Evolutionary conservation across 2,888 invertebrate genomes (phyloP), one percentile per base, ranked within the genome.

Genomic region (Parnassius mnemosyne): DNA sequence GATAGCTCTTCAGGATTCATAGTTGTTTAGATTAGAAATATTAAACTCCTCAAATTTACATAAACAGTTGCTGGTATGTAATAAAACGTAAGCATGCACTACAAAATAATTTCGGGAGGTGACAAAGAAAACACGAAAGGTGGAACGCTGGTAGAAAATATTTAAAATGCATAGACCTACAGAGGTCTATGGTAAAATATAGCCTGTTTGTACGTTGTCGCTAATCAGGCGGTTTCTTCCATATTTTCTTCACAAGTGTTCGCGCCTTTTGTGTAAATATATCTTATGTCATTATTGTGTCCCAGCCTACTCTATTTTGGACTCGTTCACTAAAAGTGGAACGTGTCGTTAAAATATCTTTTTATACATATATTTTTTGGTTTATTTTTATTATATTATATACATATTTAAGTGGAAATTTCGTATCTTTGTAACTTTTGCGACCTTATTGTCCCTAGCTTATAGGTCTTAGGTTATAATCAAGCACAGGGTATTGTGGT

Each of bases 401-500:
- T 50, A 47, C 13, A 53, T 42, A 49, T 57, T 10, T 44, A 63
- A 66, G 60, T 57, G 60, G 63, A 67, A 67, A 67, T 65, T 63
- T 66, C 67, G 66, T 66, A 60, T 56, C 54, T 68, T 81, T 85
- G 87, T 84, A 68, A 84, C 83, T 85, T 89, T 87, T 88, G 89
- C 89, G 83, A 88, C 85, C 80, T 79, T 87, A 83, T 82, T 87
- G 87, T 89, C 89, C 87, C 87, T 90, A 90, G 90, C 83, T 84
- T 80, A 78, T 89, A 90, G 86, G 83, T 85, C 78, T 84, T 90
- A 90, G 89, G 80, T 83, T 84, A 88, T 83, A 83, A 75, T 86
- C 81, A 80, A 89, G 81, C 89, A 89, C 90, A 91, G 90, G 90
- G 90, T 91, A 90, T 91, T 90, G 90, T 84, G 90, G 90, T 90